Conservation (phyloP, 2,113 vertebrate genomes). For the Mohoua ochrocephala region DNA sequence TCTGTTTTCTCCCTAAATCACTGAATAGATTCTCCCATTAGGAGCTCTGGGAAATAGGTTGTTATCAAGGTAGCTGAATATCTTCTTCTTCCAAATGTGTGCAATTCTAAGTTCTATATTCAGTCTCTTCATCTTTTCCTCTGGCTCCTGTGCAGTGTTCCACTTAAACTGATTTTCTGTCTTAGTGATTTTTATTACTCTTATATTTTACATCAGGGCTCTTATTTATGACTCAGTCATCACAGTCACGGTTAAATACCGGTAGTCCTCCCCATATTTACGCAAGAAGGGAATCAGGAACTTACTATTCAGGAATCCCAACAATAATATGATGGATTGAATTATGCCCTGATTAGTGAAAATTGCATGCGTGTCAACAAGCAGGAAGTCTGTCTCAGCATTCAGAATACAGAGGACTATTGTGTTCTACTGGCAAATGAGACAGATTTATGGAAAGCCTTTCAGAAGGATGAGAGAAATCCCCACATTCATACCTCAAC, state of each 20-base stretch:
- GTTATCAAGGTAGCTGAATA: neutral
- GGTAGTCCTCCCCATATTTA: neutral
- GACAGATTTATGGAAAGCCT: neutral
- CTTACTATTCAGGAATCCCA: neutral
- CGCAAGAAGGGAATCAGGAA: neutral
- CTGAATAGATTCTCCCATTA: neutral
- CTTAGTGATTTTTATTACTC: neutral
- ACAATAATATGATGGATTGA: neutral
- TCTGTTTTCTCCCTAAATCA: neutral
- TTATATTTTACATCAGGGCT: neutral
- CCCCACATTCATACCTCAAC: neutral
- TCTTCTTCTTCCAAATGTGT: neutral
- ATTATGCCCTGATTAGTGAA: neutral
- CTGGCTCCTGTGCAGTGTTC: neutral
- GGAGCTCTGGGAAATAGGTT: neutral
- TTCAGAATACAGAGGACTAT: neutral
- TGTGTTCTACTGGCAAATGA: neutral
- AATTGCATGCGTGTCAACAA: neutral
- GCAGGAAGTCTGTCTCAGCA: neutral
- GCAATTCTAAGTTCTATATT: neutral
- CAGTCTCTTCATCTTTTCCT: neutral
- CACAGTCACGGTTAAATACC: neutral
- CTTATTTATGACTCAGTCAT: neutral
- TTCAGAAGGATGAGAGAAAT: neutral
- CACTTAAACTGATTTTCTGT: conserved; percentile 12